Percentiles rank a stretch among this genome's conserved stretches.
Evolutionary conservation across 2,888 invertebrate genomes (phyloP).

Genomic region (Chymomyza fuscimana): DNA sequence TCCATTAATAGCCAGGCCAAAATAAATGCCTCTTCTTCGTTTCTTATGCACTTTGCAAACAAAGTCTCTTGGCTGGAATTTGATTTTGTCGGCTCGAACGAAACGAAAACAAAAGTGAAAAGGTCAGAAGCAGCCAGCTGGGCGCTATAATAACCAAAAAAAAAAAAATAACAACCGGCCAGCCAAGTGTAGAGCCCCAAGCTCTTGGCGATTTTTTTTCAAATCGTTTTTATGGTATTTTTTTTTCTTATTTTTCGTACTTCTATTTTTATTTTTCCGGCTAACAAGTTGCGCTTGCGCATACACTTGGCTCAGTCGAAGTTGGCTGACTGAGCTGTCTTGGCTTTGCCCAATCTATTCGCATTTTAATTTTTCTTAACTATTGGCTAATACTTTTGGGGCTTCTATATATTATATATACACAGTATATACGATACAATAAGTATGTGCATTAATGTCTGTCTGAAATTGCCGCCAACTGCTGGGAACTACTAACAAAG

Average conservation of each 20-base stretch:
- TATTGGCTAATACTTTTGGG: constrained; percentile 62
- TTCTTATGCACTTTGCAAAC: constrained; percentile 43
- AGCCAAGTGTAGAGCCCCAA: constrained; percentile 58
- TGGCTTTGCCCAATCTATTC: constrained; percentile 52
- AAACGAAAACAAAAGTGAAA: constrained; percentile 72
- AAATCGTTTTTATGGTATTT: constrained; percentile 27
- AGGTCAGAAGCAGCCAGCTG: constrained; percentile 60
- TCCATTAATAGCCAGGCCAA: constrained; percentile 1
- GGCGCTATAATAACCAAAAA: constrained; percentile 25
- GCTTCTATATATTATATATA: constrained; percentile 15
- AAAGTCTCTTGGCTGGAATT: constrained; percentile 6
- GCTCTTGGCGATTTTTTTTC: constrained; percentile 18
- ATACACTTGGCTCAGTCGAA: constrained; percentile 32
- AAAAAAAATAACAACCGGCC: constrained; percentile 32
- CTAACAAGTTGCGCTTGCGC: constrained; percentile 51
- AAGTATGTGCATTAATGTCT: not conserved
- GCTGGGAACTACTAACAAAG: not conserved
- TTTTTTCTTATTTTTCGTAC: constrained; percentile 20
- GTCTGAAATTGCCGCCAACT: not conserved
- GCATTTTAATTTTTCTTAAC: constrained; percentile 70
- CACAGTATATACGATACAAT: too few species aligned
- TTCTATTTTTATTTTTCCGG: constrained; percentile 42
- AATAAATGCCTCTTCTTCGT: constrained; percentile 31
- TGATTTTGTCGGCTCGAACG: constrained; percentile 25
- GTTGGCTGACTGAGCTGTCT: constrained; percentile 10